Percentiles rank a stretch among this genome's conserved stretches.
These are phyloP conservation scores for Lutjanus erythropterus DNA, from an alignment of 2,113 vertebrate species.

Conservation along the genomic window DNA sequence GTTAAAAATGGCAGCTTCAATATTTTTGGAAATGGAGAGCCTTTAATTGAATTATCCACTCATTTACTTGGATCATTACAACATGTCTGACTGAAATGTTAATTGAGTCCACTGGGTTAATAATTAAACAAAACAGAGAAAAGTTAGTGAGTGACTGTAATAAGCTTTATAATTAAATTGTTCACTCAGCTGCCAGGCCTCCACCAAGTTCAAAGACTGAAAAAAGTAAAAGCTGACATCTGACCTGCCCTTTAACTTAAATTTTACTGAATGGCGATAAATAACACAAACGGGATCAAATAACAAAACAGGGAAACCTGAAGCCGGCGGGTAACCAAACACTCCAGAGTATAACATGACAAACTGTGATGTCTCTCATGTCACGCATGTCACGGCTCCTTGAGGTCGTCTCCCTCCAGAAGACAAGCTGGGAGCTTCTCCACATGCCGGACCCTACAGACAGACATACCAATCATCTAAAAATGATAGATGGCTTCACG, in stretches of 20 bases:
- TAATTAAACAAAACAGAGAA: background rate
- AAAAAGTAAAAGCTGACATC: background rate
- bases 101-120: conserved; percentile 1
- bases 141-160: background rate
- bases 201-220: background rate
- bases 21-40: background rate
- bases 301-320: conserved; percentile 55
- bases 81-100: background rate
- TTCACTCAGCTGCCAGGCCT: background rate
- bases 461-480: conserved; percentile 65
- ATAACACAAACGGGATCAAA: background rate
- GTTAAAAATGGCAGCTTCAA: background rate
- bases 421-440: conserved; percentile 52
- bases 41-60: conserved; percentile 8
- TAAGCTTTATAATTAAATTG: background rate
- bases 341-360: conserved; percentile 2
- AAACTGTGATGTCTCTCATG: conserved; percentile 15
- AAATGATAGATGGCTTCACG: conserved; percentile 69
- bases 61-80: background rate
- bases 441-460: conserved; percentile 57
- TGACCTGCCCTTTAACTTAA: background rate
- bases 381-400: background rate
- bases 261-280: background rate
- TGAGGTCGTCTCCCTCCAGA: background rate
- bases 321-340: conserved; percentile 5